Base-by-base conservation (phyloP, 2,888 invertebrate genomes). In the Hermodice carunculata region DNA sequence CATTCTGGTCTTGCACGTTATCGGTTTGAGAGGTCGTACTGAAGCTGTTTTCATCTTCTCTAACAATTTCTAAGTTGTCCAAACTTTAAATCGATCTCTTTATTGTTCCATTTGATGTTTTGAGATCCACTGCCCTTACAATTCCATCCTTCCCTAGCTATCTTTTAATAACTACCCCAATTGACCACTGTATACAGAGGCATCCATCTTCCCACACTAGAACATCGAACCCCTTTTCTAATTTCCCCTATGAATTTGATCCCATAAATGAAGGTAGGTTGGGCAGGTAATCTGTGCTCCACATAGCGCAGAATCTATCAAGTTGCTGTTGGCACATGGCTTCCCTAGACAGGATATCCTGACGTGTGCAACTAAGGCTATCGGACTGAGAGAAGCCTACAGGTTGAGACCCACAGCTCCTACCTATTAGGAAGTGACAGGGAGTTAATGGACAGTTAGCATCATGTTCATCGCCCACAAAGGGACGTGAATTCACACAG, bases 401-500 rank as follows among this genome's bases (percentile, higher is more conserved):
- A 14, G 14, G 6, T 19, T 19, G 8, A 19, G 8, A 8, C 22
- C 8, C 19, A 6, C 6, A 19, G 28, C 8, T 8, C 24, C 19
- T 14, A 28, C 19, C n/a, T n/a, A n/a, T n/a, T n/a, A n/a, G n/a
- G n/a, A n/a, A 51, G 22, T 51, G 51, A 19, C 11, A 8, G 11
- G 51, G 51, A 11, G 51, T 28, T 8, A 51, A 19, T 8, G 51
- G 28, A 11, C 28, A 26, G 11, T 8, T 28, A 8, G 42, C 4
- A 3, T 40, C 26, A 4, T 42, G 3, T 19, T 51, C 28, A 29
- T 59, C 59, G 52, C 49, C 48, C 4, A 29, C 19, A 51, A 52
- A 29, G 8, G 59, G 59, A 3, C 59, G 4, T 22, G 59, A 49
- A 34, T 59, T 52, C 6, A 53, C 17, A 28, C 31, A 54, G 19